Base-by-base conservation (phyloP, 2,888 invertebrate species). In the Cordilura impudica region DNA sequence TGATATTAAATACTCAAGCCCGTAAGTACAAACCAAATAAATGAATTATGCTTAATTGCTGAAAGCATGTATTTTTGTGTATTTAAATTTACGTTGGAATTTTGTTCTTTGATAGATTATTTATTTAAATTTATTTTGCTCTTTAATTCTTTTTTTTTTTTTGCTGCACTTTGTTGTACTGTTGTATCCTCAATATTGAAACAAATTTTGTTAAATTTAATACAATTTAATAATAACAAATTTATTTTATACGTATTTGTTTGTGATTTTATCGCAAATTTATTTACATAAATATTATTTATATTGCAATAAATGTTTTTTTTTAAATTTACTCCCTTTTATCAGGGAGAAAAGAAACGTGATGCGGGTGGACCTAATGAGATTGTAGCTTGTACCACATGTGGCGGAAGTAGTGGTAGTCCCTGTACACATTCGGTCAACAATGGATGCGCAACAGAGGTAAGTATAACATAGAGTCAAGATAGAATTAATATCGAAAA, bases 361-460 rank as follows among this genome's bases (percentile, higher is more conserved):
- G 95, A 96, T 86, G 93, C 94, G 67, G 92, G 93, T 82, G 93
- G 94, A 83, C 94, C 94, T 75, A 95, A 95, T 86, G 96, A 96
- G 90, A 93, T 96, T 85, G 95, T 96, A 78, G 93, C 95, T 81
- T 96, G 96, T 89, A 94, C 96, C 78, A 93, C 94, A 83, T 96
- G 96, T 89, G 91, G 92, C 2, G 87, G 88, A 79, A 86, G 85
- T 83, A 87, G 84, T 82, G 75, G 79, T 86, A 88, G 94, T 86
- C 94, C 95, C 29, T 96, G 96, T 89, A 95, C 96, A 72, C 96
- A 96, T 90, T 94, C 96, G 72, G 93, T 95, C 73, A 96, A 95
- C 89, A 96, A 96, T 88, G 96, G 96, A 87, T 96, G 96, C 87
- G 95, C 95, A 74, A 92, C 95, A 82, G 96, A 96, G 94, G 96